Percentiles rank a stretch among this genome's conserved stretches.
Evolutionary conservation across 2,888 invertebrate genomes (phyloP).

Genomic region (Syrphus vitripennis): DNA sequence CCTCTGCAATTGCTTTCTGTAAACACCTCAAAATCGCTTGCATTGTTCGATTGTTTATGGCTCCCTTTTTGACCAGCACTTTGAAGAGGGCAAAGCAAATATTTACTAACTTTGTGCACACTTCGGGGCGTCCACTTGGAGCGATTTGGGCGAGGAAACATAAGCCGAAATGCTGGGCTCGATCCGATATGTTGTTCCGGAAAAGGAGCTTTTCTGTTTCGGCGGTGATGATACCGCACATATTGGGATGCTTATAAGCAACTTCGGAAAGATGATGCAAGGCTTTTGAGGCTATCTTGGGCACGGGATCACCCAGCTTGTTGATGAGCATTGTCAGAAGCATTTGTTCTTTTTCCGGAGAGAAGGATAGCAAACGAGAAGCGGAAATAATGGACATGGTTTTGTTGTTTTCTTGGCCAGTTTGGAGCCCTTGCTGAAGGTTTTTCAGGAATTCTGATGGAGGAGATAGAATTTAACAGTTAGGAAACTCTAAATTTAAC

Average conservation of each 20-base stretch:
- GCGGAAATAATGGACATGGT: conserved; percentile 77
- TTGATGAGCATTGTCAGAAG: conserved; percentile 92
- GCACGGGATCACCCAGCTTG: conserved; percentile 94
- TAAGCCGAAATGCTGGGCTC: conserved; percentile 96
- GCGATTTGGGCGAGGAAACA: conserved; percentile 95
- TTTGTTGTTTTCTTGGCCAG: conserved; percentile 80
- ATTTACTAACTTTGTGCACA: conserved; percentile 92
- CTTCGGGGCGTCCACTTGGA: conserved; percentile 86
- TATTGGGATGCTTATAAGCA: conserved; percentile 92
- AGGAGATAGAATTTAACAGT: background rate
- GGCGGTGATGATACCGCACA: conserved; percentile 92
- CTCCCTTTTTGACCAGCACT: conserved; percentile 90
- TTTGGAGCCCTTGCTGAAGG: conserved; percentile 79
- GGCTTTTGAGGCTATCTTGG: conserved; percentile 92
- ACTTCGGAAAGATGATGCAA: conserved; percentile 92
- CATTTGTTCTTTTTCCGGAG: conserved; percentile 81
- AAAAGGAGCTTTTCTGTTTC: conserved; percentile 96
- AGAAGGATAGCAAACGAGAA: conserved; percentile 76
- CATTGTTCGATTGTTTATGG: conserved; percentile 92
- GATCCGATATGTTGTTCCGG: conserved; percentile 90
- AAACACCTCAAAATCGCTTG: conserved; percentile 91
- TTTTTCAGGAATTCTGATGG: conserved; percentile 78
- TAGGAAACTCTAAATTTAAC: background rate
- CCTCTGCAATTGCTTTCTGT: conserved; percentile 85
- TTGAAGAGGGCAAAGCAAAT: conserved; percentile 98